Evolutionary conservation across 2,113 vertebrate species (phyloP), one percentile per base, ranked within the genome.

Genomic region (Sapayoa aenigma): DNA sequence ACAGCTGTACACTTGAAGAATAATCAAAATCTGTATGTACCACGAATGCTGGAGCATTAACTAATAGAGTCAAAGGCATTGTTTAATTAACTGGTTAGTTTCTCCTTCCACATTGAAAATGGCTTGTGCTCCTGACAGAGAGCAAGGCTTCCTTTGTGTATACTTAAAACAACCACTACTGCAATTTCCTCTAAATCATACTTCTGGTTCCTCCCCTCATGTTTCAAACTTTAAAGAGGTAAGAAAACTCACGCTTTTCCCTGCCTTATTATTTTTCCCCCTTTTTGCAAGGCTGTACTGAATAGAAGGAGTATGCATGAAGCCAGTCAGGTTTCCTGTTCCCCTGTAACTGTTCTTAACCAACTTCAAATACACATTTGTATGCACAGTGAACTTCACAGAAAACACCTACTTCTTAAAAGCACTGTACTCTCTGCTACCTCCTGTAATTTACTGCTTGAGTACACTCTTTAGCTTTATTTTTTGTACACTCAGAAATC

Each of bases 341-440:
- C 35, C 31, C 11, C 18, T 3, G 0, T 66, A 67, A 46, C 27
- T 35, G 22, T 28, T 93, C 55, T 50, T 35, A 66, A 65, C 44
- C 41, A 58, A 47, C 24, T 83, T 53, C 46, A 85, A 83, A 93
- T 79, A 31, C 20, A 31, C 49, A 63, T 87, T 82, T 79, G 53
- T 62, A 79, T 71, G 87, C 67, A 35, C 14, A 1, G 17, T 46
- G 74, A 91, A 69, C 71, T 89, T 39, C 87, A 42, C 0, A 28
- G 55, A 55, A 53, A 87, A 52, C 76, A 95, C 46, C 78, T 91
- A 78, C 55, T 69, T 69, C 75, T 90, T 90, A 95, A 87, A 76
- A 62, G n/a, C 6, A 2, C 25, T 82, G 41, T 41, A 74, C 59
- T 62, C 63, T 39, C 53, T 71, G 10, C 59, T 85, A 33, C 58